Percentiles rank a stretch among this genome's conserved stretches.
Conservation (phyloP, 2,113 vertebrate genomes). For the Neopipo cinnamomea region DNA sequence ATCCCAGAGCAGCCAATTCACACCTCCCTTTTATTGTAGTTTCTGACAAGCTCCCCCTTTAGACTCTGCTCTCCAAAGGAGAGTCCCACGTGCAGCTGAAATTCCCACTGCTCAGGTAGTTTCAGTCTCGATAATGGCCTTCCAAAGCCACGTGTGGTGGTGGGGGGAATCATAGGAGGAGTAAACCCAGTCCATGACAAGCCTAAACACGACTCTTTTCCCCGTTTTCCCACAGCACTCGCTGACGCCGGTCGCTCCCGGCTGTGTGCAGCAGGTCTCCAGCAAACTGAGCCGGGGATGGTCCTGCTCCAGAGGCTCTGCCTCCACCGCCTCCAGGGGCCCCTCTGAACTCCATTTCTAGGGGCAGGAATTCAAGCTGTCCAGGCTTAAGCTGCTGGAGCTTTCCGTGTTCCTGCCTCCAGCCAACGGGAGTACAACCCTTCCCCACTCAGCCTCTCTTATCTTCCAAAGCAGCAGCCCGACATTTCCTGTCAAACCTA, state of each 20-base stretch:
- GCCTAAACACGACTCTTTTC: accelerated
- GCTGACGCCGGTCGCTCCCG: accelerated
- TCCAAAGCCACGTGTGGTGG: accelerated
- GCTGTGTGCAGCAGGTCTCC: not conserved
- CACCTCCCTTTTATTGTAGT: accelerated
- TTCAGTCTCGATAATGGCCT: accelerated
- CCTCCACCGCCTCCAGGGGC: accelerated
- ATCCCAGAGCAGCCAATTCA: not conserved
- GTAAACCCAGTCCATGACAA: accelerated
- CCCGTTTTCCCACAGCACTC: accelerated
- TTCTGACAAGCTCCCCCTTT: not conserved
- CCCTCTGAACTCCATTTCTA: accelerated
- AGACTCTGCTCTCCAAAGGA: not conserved
- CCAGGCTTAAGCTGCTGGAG: not conserved
- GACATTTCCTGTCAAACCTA: not conserved
- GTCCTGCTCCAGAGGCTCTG: not conserved
- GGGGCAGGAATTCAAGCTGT: not conserved
- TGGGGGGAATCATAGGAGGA: not conserved
- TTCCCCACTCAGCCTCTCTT: not conserved
- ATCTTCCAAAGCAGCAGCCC: not conserved
- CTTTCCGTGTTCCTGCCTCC: not conserved
- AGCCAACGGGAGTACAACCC: not conserved
- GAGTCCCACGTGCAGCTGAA: not conserved
- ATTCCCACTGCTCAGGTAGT: accelerated
- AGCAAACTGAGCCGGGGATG: accelerated